Base-by-base conservation (phyloP, 1,140 invertebrate species). In the Papilio helenus region DNA sequence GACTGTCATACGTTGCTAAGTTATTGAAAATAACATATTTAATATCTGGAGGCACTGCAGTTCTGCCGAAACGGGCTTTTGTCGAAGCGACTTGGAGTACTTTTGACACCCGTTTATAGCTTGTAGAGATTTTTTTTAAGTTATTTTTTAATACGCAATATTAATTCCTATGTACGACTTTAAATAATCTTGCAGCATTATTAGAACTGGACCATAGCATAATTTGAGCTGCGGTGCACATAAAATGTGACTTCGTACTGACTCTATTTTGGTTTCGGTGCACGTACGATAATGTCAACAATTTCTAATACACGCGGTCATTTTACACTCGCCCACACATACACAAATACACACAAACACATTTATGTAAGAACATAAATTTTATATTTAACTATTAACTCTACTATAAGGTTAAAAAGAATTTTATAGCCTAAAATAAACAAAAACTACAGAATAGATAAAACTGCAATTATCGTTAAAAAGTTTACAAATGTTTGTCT, bases 251-350 rank as follows among this genome's bases (percentile, higher is more conserved):
- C 51, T 76, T 76, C 51, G 42, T 58, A 58, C 51, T 58, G 29
- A 58, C 49, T 74, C 72, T 76, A 58, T 77, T 77, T 77, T 77
- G 76, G 76, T 77, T 77, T 77, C 76, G 76, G 51, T 77, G 76
- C 76, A 77, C 76, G 76, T 61, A 77, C 76, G 51, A 42, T 61
- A 77, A 77, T 77, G 76, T 77, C 76, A 77, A 77, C 76, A 77
- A 77, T 77, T 77, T 77, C 76, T 77, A 65, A 55, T 42, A 61
- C 76, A 42, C 29, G 76, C 51, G 51, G 26, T 61, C 51, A 61
- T 39, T 76, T 58, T 49, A 74, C 23, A 74, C 44, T 20, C 39
- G 39, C 23, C 14, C 61, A 61, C 58, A 68, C 3, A n/a, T n/a
- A 68, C 12, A 65, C 23, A 65, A 65, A 49, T 44, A 73, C 44